phyloP scores from a whole-genome alignment of 1,140 invertebrate species.

The Campodea augens region DNA sequence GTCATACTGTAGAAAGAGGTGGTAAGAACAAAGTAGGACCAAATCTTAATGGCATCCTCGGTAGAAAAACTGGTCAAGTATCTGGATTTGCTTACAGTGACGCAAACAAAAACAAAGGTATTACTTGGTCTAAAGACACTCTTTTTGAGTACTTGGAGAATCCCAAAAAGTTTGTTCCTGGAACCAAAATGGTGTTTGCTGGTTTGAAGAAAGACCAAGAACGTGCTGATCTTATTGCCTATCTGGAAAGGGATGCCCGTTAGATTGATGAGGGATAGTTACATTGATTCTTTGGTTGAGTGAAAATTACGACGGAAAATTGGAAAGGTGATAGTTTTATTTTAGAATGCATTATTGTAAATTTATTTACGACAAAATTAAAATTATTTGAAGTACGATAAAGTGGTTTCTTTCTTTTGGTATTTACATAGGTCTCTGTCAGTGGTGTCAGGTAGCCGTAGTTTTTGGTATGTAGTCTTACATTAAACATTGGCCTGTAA shows the following conservation, averaged over 20 bases:
- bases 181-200: constrained; percentile 99
- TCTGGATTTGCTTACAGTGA: constrained; percentile 86
- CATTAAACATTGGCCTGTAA: no score
- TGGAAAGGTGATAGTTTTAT: no score
- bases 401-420: no score
- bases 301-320: no score
- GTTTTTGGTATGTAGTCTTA: no score
- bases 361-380: no score
- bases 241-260: constrained; percentile 61
- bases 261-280: constrained; percentile 29
- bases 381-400: no score
- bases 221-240: constrained; percentile 88
- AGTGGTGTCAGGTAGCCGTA: no score
- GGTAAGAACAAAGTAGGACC: constrained; percentile 96
- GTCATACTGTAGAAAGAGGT: constrained; percentile 86
- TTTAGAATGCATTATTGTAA: no score
- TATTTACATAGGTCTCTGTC: no score
- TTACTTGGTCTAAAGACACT: constrained; percentile 88
- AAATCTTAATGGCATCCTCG: constrained; percentile 81
- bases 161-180: constrained; percentile 98
- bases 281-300: no score
- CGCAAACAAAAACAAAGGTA: constrained; percentile 93
- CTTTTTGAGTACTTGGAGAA: constrained; percentile 92
- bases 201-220: constrained; percentile 93
- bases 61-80: constrained; percentile 90